A percentile compares a stretch with the other conserved stretches of the same genome.
Conservation (phyloP, 2,113 vertebrate genomes). For the Cnemophilus loriae region DNA sequence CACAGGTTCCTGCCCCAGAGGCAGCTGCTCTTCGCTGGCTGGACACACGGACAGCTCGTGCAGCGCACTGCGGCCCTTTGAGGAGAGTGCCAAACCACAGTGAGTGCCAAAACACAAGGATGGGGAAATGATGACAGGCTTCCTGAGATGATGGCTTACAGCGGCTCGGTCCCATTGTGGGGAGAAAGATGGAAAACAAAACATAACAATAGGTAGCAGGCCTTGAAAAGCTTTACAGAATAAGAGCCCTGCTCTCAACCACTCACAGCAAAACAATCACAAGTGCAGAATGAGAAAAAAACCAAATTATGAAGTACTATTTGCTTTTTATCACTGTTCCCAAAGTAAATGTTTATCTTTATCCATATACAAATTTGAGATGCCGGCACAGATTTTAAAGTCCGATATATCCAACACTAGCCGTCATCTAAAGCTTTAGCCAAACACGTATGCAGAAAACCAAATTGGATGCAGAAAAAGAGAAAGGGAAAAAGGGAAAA, state of each 20-base stretch:
- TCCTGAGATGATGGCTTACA: conserved; percentile 3
- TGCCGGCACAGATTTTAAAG: conserved; percentile 46
- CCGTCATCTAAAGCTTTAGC: conserved; percentile 5
- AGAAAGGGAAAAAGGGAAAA: not conserved
- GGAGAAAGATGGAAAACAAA: not conserved
- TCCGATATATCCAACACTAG: conserved; percentile 13
- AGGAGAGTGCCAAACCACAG: not conserved
- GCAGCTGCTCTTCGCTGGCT: not conserved
- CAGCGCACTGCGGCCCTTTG: not conserved
- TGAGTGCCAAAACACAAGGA: not conserved
- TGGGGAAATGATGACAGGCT: conserved; percentile 16
- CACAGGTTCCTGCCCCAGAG: not conserved
- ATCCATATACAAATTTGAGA: conserved; percentile 31
- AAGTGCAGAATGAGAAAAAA: not conserved
- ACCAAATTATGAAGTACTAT: conserved; percentile 41
- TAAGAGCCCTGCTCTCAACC: not conserved
- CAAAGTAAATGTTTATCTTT: conserved; percentile 66
- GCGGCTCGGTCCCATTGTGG: not conserved
- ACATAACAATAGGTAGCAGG: conserved; percentile 5
- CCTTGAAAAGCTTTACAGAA: conserved; percentile 1
- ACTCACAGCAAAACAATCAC: not conserved
- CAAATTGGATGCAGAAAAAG: not conserved
- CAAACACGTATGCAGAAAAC: conserved; percentile 38
- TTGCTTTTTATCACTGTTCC: conserved; percentile 49
- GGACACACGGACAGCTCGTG: not conserved